phyloP scores from a whole-genome alignment of 2,113 vertebrate species.

The Myiozetetes cayanensis region DNA sequence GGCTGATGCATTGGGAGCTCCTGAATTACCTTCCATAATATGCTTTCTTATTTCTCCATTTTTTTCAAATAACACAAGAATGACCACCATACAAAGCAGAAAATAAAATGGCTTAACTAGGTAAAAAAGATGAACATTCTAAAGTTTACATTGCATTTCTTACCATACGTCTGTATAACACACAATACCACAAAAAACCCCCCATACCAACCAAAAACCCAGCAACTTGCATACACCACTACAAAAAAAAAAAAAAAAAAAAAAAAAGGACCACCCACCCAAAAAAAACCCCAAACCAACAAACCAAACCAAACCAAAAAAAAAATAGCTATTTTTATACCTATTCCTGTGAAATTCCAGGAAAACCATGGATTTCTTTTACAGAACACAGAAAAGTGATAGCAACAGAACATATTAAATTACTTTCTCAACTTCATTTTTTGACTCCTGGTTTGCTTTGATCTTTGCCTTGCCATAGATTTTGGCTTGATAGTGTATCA shows the following conservation, averaged over 20 bases:
- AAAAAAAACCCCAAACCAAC: no score
- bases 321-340: neutral
- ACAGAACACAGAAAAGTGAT: neutral
- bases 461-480: neutral
- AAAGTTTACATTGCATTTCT: neutral
- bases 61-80: neutral
- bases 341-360: neutral
- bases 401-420: neutral
- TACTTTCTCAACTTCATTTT: neutral
- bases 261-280: no score
- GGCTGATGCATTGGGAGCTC: neutral
- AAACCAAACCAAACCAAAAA: no score
- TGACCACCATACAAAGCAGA: neutral
- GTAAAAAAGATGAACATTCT: neutral
- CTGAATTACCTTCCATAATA: neutral
- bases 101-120: neutral
- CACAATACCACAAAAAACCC: neutral
- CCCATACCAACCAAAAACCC: neutral
- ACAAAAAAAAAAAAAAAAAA: no score
- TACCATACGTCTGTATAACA: neutral
- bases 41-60: neutral
- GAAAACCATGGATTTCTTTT: neutral
- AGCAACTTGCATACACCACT: neutral
- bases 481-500: neutral
- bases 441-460: neutral